Conservation (phyloP, 2,888 invertebrate genomes). For the Trichacis sp. region DNA sequence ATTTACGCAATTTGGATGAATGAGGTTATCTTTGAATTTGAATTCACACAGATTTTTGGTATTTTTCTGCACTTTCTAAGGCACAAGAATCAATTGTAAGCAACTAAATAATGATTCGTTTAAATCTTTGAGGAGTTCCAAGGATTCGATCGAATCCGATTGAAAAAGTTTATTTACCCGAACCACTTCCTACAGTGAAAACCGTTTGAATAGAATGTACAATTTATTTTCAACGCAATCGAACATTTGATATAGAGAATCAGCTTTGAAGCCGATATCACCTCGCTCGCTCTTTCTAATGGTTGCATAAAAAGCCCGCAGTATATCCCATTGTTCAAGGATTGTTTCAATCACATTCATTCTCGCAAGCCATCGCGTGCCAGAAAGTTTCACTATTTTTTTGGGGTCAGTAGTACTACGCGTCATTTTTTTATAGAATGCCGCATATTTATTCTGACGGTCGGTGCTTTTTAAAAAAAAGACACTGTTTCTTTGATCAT, state of each 20-base stretch:
- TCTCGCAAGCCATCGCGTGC: constrained; percentile 7
- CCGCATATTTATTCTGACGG: no score
- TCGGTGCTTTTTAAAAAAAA: no score
- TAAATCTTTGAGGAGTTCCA: constrained; percentile 41
- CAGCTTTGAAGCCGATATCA: constrained; percentile 1
- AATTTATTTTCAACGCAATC: constrained; percentile 5
- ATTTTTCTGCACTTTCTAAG: constrained; percentile 46
- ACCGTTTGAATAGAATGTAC: not conserved
- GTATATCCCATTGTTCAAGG: constrained; percentile 2
- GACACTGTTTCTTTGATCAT: no score
- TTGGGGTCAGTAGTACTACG: no score
- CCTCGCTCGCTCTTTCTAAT: not conserved
- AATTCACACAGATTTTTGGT: constrained; percentile 43
- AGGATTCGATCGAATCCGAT: constrained; percentile 37
- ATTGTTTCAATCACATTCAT: constrained; percentile 3
- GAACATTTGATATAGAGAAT: constrained; percentile 7
- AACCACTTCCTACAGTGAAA: constrained; percentile 25
- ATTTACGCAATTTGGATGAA: constrained; percentile 49
- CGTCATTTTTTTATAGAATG: no score
- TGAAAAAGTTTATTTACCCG: constrained; percentile 36
- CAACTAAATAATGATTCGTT: constrained; percentile 28
- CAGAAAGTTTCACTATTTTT: constrained; percentile 7
- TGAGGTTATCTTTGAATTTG: constrained; percentile 47
- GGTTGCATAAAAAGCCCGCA: not conserved
- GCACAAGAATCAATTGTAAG: constrained; percentile 46